Conservation (phyloP, 1,140 invertebrate species). For the Drosophila varians region DNA sequence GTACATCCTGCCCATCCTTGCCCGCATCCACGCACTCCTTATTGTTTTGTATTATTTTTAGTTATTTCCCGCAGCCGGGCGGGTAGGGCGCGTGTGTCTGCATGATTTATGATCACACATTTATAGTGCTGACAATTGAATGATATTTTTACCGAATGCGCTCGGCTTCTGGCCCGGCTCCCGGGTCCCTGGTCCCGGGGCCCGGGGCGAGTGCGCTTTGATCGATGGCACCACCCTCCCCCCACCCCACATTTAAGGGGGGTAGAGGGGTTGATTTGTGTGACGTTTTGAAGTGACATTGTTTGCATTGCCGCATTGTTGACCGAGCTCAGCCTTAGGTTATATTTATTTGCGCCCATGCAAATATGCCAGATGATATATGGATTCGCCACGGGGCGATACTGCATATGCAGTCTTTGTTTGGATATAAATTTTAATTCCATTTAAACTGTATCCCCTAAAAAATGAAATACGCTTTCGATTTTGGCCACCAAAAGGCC, state of each 20-base stretch:
- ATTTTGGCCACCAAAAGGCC: conserved; percentile 27
- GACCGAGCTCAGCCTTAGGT: conserved; percentile 46
- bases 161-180: conserved; percentile 30
- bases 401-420: conserved; percentile 8
- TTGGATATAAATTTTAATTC: conserved; percentile 30
- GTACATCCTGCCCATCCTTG: background rate
- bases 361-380: conserved; percentile 45
- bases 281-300: conserved; percentile 66
- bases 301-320: conserved; percentile 56
- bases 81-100: conserved; percentile 44
- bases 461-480: conserved; percentile 37
- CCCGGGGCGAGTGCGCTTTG: conserved; percentile 40
- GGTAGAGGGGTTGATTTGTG: conserved; percentile 47
- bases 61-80: conserved; percentile 46
- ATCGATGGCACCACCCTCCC: conserved; percentile 45
- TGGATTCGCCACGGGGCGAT: conserved; percentile 12
- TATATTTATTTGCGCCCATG: conserved; percentile 37
- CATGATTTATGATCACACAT: conserved; percentile 82
- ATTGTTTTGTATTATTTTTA: conserved; percentile 74
- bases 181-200: too few species aligned
- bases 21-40: conserved; percentile 4
- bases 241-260: conserved; percentile 1
- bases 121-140: conserved; percentile 83
- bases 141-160: conserved; percentile 72
- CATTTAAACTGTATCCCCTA: conserved; percentile 26